Base-by-base conservation (phyloP, 2,888 invertebrate species). In the Agonopterix subpropinquella region DNA sequence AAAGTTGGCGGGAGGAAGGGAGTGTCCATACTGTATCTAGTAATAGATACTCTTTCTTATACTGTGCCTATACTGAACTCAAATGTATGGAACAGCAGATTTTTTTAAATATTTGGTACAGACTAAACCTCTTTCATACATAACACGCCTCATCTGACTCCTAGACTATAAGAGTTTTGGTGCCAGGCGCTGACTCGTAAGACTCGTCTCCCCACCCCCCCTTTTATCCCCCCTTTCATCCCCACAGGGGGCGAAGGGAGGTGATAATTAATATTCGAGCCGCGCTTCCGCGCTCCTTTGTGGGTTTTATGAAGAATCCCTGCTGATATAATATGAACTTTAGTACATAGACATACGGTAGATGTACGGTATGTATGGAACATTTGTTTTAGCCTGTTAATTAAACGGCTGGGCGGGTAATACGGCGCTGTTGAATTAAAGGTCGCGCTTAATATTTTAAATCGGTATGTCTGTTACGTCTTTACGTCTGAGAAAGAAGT, bases 221-320 rank as follows among this genome's bases (percentile, higher is more conserved):
- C 41, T 5, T 28, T 28, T 28, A 28, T 28, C 28, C 28, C 28
- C 28, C 28, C 28, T 28, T 28, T 28, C 39, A 39, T 41, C 10
- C 11, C 51, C 51, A 55, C 55, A 55, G 54, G 50, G 55, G 51
- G 50, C 43, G 54, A 50, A 51, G 57, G 55, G 64, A 49, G 59
- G 57, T 53, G 68, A 67, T 77, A 75, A 82, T 83, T 84, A 84
- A 83, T 84, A 72, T 70, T 64, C 64, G 58, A 64, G 61, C 61
- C 53, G 51, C 51, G 54, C 58, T 64, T 63, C 63, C 61, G 56
- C 57, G 56, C 59, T 53, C 56, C 63, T 61, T 64, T 69, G 69
- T 69, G 48, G 61, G 57, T 59, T 59, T 56, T 54, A 57, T 59
- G 53, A 48, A 62, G 50, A 50, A 50, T 49, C 49, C 51, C 15